Percentiles rank a stretch among this genome's conserved stretches.
phyloP scores from a whole-genome alignment of 2,113 vertebrate genomes.

The Neofelis nebulosa region DNA sequence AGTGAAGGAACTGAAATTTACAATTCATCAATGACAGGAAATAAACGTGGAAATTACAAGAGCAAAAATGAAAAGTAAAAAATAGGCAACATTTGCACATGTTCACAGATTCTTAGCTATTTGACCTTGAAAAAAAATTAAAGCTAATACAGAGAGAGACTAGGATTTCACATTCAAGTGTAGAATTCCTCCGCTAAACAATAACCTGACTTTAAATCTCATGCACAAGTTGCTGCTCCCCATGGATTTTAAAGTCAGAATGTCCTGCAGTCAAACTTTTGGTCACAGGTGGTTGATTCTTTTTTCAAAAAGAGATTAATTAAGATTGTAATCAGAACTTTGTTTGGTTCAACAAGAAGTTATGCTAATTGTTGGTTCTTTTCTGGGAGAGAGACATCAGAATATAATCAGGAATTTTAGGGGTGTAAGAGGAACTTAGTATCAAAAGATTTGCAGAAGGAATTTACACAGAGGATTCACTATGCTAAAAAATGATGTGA shows the following conservation, averaged over 20 bases:
- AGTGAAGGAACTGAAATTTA: background rate
- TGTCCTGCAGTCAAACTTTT: background rate
- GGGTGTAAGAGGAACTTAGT: background rate
- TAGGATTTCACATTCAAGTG: background rate
- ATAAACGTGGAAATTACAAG: background rate
- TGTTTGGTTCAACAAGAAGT: background rate
- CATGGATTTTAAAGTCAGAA: background rate
- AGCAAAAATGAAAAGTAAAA: background rate
- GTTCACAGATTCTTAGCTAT: background rate
- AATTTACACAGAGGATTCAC: background rate
- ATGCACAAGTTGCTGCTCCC: background rate
- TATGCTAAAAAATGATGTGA: background rate
- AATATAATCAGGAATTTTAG: background rate
- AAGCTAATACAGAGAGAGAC: background rate
- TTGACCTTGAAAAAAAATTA: background rate
- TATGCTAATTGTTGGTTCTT: background rate
- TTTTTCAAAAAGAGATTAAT: constrained; percentile 44
- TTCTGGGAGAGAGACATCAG: background rate
- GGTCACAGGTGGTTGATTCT: background rate
- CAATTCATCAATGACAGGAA: background rate
- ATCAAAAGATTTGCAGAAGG: background rate
- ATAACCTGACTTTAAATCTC: background rate
- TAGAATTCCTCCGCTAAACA: background rate
- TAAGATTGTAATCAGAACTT: background rate
- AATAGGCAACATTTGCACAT: background rate